Evolutionary conservation across 2,888 invertebrate genomes (phyloP).

Genomic region (Drosophila testacea): DNA sequence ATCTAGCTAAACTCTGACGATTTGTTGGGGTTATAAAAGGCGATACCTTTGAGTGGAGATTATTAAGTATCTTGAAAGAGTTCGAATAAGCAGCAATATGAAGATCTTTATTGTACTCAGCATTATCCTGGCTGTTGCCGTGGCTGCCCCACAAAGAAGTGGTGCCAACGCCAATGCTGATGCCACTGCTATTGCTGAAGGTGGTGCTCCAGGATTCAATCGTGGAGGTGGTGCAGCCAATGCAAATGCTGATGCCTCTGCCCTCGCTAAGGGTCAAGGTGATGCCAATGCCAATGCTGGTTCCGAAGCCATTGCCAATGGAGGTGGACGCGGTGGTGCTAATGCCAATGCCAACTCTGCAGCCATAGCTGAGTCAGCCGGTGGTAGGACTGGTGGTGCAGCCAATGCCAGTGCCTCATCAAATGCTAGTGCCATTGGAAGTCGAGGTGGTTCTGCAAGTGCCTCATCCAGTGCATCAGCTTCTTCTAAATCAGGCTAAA

Average conservation of each 20-base stretch:
- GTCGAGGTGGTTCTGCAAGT: constrained; percentile 3
- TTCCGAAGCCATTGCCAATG: constrained; percentile 11
- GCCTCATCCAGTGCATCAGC: constrained; percentile 14
- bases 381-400: constrained; percentile 1
- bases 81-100: constrained; percentile 10
- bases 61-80: constrained; percentile 16
- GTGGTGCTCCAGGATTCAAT: background rate
- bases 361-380: constrained; percentile 12
- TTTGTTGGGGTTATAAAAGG: constrained; percentile 15
- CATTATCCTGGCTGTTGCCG: constrained; percentile 18
- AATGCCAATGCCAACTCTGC: constrained; percentile 38
- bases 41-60: background rate
- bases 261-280: constrained; percentile 12
- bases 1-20: background rate
- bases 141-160: constrained; percentile 15
- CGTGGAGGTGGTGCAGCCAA: constrained; percentile 3
- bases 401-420: constrained; percentile 16
- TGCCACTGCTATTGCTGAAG: background rate
- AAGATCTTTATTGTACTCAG: constrained; percentile 16
- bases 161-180: constrained; percentile 1
- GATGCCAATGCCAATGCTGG: constrained; percentile 25
- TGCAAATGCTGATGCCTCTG: constrained; percentile 12
- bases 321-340: constrained; percentile 23
- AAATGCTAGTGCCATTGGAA: background rate
- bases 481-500: constrained; percentile 5